Evolutionary conservation across 1,140 invertebrate species (phyloP).

Genomic region (Medauroidea extradentata): DNA sequence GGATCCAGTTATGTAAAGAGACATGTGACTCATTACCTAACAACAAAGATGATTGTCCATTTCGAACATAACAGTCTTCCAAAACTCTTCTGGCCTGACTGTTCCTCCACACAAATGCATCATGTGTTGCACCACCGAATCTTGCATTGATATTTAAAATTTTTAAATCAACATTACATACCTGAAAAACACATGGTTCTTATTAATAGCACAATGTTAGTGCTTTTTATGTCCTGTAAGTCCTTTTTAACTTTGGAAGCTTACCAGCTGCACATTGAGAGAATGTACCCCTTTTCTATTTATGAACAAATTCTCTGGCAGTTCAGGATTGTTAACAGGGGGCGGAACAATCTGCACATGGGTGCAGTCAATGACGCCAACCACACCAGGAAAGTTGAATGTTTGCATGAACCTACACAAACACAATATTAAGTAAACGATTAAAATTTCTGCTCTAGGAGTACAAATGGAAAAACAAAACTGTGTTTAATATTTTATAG

Average conservation of each 20-base stretch:
- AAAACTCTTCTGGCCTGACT: not conserved
- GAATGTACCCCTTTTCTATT: conserved; percentile 14
- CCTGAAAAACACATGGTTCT: too few relatives aligned
- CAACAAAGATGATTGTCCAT: not conserved
- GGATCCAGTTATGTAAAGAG: too few relatives aligned
- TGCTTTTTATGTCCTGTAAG: not conserved
- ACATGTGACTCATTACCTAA: not conserved
- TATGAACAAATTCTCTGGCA: conserved; percentile 11
- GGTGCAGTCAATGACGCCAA: conserved; percentile 12
- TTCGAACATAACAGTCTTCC: not conserved
- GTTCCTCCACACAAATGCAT: not conserved
- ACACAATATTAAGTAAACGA: not conserved
- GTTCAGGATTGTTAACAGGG: not conserved
- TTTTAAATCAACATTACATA: not conserved
- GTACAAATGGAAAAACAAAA: too few relatives aligned
- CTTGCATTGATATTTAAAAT: conserved; percentile 1
- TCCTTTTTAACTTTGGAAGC: not conserved
- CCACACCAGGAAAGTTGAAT: conserved; percentile 14
- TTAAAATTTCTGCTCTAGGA: not conserved
- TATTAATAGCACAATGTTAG: not conserved
- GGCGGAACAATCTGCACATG: conserved; percentile 9
- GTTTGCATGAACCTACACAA: not conserved
- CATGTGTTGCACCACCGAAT: not conserved
- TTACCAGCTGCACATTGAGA: conserved; percentile 18
- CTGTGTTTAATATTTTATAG: too few relatives aligned